Base-by-base conservation (phyloP, 1,140 invertebrate species). In the Capitella teleta region DNA sequence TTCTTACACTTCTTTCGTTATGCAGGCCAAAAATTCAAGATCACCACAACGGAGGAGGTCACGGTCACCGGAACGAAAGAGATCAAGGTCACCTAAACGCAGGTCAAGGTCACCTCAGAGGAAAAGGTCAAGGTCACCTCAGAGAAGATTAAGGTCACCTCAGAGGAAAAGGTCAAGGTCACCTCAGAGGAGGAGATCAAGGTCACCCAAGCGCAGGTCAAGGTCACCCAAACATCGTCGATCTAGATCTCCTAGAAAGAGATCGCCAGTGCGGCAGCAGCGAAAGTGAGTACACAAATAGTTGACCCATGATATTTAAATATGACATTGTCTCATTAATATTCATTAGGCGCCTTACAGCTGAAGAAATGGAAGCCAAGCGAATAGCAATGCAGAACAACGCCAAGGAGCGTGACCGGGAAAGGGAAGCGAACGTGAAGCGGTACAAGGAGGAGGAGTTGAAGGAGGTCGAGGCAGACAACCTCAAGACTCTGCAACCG, bases 341-440 rank as follows among this genome's bases (percentile, higher is more conserved):
- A 2, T 16, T 16, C 32, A 34, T n/a, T 37, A 57, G 55, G 18
- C 69, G 65, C 61, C 55, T 85, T 40, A 74, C 76, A 10, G 79
- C 81, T 52, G 76, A 79, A 55, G 87, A 91, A 64, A 83, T 81
- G 55, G 80, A 87, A 61, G 73, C 72, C 38, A 74, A 75, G 47
- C 67, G 85, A 51, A 74, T 76, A 42, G 86, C 88, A 73, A 94
- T 94, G 89, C 82, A 85, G 76, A 67, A 76, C 24, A 83, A 89
- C 74, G 86, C 84, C 1, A 72, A 74, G 49, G 79, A 79, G 77
- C 72, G 84, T 6, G 82, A 87, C 48, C 78, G 79, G 51, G 56
- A 65, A 38, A 67, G 84, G 47, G 73, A 74, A 36, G 73, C 73
- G 56, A 81, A 79, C 58, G 76, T 86, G 0, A 78, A 76, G 56